These are phyloP conservation scores for Xiphophorus birchmanni DNA, from an alignment of 2,797 vertebrate genomes.

Conservation along the genomic window DNA sequence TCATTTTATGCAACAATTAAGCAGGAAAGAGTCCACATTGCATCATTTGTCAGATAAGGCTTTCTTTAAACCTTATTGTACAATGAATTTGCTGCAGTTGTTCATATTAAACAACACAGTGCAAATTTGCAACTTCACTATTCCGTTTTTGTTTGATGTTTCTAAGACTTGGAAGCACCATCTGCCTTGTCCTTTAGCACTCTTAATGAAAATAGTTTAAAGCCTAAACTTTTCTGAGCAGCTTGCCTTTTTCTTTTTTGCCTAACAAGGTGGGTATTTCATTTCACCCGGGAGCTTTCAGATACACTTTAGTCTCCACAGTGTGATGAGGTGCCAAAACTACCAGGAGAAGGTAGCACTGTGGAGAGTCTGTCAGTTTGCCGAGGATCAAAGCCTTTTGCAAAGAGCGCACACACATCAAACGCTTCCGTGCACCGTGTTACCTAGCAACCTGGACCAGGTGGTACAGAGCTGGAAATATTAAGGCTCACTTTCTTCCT, in stretches of 20 bases:
- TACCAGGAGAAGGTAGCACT: constrained; percentile 73
- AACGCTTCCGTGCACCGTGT: constrained; percentile 71
- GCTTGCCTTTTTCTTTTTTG: constrained; percentile 67
- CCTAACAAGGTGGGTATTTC: constrained; percentile 74
- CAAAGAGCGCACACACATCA: constrained; percentile 77
- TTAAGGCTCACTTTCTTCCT: constrained; percentile 71
- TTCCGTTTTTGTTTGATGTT: constrained; percentile 8
- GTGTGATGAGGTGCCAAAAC: constrained; percentile 77
- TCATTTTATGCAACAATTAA: constrained; percentile 12
- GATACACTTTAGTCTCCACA: constrained; percentile 68
- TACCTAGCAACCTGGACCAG: constrained; percentile 85
- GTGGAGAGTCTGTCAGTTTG: constrained; percentile 73
- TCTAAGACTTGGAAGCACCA: constrained; percentile 14
- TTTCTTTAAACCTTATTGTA: constrained; percentile 11
- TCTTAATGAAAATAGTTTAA: constrained; percentile 62
- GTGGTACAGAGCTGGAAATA: constrained; percentile 75
- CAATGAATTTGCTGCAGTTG: not conserved
- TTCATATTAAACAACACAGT: not conserved
- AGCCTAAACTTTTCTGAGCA: constrained; percentile 68
- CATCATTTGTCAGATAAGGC: constrained; percentile 11
- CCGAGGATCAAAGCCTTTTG: constrained; percentile 81
- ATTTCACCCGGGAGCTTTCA: constrained; percentile 76
- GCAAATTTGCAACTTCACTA: constrained; percentile 1
- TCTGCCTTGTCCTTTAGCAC: constrained; percentile 31
- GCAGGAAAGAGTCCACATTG: constrained; percentile 20